Evolutionary conservation across 1,140 invertebrate species (phyloP), one percentile per base, ranked within the genome.

Genomic region (Euglossa dilemma): DNA sequence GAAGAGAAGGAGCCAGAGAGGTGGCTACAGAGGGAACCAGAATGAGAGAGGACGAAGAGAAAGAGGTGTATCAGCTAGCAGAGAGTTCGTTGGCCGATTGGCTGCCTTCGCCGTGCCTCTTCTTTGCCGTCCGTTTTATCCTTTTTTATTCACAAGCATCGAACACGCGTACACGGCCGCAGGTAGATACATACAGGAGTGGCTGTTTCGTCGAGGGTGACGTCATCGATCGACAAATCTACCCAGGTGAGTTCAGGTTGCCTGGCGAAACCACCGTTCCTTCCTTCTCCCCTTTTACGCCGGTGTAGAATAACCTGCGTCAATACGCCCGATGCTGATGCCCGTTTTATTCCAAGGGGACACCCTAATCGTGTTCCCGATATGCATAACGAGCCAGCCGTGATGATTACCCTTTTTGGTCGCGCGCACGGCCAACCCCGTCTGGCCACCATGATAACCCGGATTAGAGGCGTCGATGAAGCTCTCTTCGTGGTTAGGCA

Each of bases 61-160:
- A 74, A 88, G 73, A 70, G 64, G 74, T 70, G 79, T 84, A 82
- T 78, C 70, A 70, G 78, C 77, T 67, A 84, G 74, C 74, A 23
- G 64, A 78, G 87, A 89, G 87, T 89, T 89, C 87, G 86, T 83
- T 89, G 87, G 43, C 87, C 87, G 87, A 89, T 87, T 87, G 85
- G 69, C 76, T 87, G 72, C 66, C 84, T 86, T 79, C 81, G 54
- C 69, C 84, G 66, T 78, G 70, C 80, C 76, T 75, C 77, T 75
- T 80, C 67, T 74, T 84, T 57, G 23, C 74, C 69, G 71, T 84
- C 78, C 74, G 82, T 63, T 86, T 76, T 57, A 7, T 83, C 77
- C 70, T 79, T 85, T 88, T 85, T 85, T 83, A 83, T 83, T 83
- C 77, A 45, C 83, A 25, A 67, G 25, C 75, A 73, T 75, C 63